phyloP scores from a whole-genome alignment of 2,888 invertebrate genomes.

The Ophion ventricosus region DNA sequence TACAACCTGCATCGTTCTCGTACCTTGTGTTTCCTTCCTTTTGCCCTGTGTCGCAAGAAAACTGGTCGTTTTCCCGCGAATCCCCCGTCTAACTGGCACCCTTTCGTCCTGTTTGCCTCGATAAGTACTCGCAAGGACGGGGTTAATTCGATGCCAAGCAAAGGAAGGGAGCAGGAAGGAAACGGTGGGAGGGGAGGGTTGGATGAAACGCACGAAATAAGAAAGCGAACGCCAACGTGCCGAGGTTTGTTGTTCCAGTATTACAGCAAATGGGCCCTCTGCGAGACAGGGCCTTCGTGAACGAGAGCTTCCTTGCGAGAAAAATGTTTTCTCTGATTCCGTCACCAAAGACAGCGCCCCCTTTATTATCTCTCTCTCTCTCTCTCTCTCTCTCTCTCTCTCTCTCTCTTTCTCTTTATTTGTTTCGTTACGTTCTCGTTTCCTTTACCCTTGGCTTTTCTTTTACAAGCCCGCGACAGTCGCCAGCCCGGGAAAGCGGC shows the following conservation, averaged over 20 bases:
- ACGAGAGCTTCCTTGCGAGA: conserved; percentile 66
- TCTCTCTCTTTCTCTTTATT: neutral
- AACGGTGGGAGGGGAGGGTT: neutral
- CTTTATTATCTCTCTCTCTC: neutral
- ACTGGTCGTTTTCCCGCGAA: conserved; percentile 36
- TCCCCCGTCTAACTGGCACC: conserved; percentile 15
- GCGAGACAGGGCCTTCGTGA: neutral
- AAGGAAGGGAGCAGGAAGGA: neutral
- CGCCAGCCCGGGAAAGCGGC: neutral
- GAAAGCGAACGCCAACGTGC: conserved; percentile 71
- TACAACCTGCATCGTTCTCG: too few relatives aligned
- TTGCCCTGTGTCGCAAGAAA: neutral
- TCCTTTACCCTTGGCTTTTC: conserved; percentile 1
- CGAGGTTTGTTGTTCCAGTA: conserved; percentile 77
- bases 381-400: neutral
- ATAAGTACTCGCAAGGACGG: conserved; percentile 71
- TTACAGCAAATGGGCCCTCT: conserved; percentile 65
- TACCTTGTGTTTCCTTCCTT: conserved; percentile 6
- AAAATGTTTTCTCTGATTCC: conserved; percentile 70
- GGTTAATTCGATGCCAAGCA: conserved; percentile 75
- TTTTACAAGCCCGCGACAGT: neutral
- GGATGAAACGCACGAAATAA: conserved; percentile 13
- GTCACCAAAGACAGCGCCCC: neutral
- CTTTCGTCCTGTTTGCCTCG: conserved; percentile 69
- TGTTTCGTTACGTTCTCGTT: conserved; percentile 11